A percentile compares a stretch with the other conserved stretches of the same genome.
Evolutionary conservation across 2,113 vertebrate species (phyloP).

Genomic region (Dasyurus viverrinus): DNA sequence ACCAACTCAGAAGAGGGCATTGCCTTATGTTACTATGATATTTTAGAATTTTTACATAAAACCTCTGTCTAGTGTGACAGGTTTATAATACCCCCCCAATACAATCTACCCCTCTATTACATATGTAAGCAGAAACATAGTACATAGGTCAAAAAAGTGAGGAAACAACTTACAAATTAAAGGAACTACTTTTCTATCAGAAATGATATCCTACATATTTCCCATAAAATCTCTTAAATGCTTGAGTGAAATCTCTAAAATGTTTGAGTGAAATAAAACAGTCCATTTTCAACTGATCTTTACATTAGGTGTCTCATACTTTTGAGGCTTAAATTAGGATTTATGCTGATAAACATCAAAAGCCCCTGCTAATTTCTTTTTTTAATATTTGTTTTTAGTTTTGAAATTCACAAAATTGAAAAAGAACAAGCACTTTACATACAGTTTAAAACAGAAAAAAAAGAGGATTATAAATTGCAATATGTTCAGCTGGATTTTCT

Average conservation of each 20-base stretch:
- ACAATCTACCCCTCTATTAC: background rate
- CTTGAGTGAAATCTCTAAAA: background rate
- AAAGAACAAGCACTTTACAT: background rate
- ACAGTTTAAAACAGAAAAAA: background rate
- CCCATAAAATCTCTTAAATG: background rate
- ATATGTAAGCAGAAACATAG: background rate
- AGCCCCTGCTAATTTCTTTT: background rate
- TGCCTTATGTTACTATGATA: conserved; percentile 77
- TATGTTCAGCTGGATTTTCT: background rate
- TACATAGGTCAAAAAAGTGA: background rate
- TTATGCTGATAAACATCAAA: background rate
- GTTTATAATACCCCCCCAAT: conserved; percentile 40
- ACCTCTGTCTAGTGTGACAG: conserved; percentile 31
- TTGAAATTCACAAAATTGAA: background rate
- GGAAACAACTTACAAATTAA: background rate
- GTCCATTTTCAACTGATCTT: background rate
- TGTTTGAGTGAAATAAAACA: background rate
- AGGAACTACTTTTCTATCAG: background rate
- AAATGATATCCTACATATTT: background rate
- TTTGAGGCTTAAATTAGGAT: background rate
- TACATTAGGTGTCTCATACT: background rate
- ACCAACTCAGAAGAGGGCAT: conserved; percentile 67
- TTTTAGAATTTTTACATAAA: conserved; percentile 69
- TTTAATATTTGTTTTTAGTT: background rate
- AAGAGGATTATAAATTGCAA: background rate